phyloP scores from a whole-genome alignment of 2,113 vertebrate genomes.

The Desmodus rotundus region DNA sequence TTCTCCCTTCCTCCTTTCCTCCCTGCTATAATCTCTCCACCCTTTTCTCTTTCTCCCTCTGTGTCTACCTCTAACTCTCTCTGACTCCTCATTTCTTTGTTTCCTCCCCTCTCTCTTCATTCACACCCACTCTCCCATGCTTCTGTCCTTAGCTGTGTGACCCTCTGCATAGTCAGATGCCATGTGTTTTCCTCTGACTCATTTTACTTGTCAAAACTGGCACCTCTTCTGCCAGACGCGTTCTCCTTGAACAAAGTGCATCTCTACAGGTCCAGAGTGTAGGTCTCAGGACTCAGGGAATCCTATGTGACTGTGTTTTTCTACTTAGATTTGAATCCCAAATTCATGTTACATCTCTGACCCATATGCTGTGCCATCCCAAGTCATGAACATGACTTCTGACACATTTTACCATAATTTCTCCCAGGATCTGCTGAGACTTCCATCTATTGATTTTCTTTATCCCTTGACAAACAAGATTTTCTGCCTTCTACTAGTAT shows the following conservation, averaged over 20 bases:
- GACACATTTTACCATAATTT: neutral
- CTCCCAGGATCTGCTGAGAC: neutral
- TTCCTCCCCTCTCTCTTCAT: neutral
- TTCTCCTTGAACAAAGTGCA: neutral
- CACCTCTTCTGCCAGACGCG: neutral
- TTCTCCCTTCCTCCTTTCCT: too few species aligned
- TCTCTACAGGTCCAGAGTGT: neutral
- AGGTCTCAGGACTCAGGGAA: neutral
- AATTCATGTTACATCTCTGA: neutral
- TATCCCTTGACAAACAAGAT: constrained; percentile 4
- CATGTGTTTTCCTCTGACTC: neutral
- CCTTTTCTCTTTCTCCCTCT: neutral
- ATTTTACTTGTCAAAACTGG: too few species aligned
- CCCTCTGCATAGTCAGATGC: neutral
- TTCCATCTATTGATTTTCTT: constrained; percentile 38
- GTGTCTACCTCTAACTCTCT: neutral
- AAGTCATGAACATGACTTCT: neutral
- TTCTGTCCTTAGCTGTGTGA: neutral
- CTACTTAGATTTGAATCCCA: neutral
- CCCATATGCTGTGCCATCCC: neutral
- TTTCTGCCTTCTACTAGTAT: neutral
- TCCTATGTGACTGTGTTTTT: neutral
- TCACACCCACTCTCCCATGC: accelerated
- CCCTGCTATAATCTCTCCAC: neutral
- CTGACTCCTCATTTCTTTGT: neutral